Conservation (phyloP, 2,113 vertebrate species). For the Phainopepla nitens region DNA sequence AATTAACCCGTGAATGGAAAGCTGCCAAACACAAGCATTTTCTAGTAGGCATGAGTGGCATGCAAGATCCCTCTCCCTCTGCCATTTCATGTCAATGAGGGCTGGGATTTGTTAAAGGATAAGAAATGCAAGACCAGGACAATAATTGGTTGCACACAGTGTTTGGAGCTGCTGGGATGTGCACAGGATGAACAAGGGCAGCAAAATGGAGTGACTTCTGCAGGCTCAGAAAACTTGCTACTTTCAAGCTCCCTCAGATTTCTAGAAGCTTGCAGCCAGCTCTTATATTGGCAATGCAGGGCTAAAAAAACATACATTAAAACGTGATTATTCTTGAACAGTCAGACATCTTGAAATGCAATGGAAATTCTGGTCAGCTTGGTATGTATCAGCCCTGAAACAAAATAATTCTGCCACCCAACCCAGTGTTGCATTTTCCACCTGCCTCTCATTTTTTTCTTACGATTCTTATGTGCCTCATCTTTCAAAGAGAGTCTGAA, state of each 20-base stretch:
- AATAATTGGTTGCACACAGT: neutral
- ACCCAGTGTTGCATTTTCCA: neutral
- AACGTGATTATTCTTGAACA: neutral
- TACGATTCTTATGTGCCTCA: neutral
- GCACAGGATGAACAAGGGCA: neutral
- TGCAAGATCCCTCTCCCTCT: neutral
- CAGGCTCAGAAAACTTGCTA: neutral
- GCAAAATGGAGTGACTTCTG: neutral
- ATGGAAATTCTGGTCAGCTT: neutral
- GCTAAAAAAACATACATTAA: neutral
- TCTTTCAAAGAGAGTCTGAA: neutral
- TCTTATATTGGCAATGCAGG: neutral
- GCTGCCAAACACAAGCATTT: neutral
- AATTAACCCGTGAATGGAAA: neutral
- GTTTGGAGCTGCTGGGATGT: rapidly evolving
- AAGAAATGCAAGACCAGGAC: neutral
- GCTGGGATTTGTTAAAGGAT: neutral
- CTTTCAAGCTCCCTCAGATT: neutral
- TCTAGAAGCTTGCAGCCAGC: neutral
- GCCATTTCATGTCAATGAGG: neutral
- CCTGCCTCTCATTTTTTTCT: neutral
- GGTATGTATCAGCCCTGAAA: neutral
- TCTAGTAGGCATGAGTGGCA: neutral
- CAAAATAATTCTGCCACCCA: neutral
- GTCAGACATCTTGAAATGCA: neutral